Evolutionary conservation across 2,888 invertebrate species (phyloP), one percentile per base, ranked within the genome.

Genomic region (Acanthosepion esculentum): DNA sequence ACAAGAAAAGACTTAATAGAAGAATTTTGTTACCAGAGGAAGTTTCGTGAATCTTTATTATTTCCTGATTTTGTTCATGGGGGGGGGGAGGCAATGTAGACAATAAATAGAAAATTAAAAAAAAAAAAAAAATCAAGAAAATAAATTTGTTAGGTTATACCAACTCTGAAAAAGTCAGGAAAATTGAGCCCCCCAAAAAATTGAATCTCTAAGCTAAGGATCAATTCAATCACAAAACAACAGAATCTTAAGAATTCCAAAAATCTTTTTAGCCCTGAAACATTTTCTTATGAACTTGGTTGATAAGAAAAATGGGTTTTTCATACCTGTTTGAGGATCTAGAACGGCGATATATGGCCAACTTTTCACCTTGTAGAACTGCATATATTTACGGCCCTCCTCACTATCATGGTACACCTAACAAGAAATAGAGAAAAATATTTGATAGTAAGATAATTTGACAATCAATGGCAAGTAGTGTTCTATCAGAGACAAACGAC

Each of bases 311-410:
- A 33, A 78, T 78, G 18, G 7, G n/a, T 23, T 6, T 93, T 48
- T 6, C 93, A 53, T 94, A 92, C 98, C 98, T 93, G 98, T 98
- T 96, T 98, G 97, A 23, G 98, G 98, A 97, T 98, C 98, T 94
- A 98, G 97, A 15, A 98, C 97, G 95, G 98, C 98, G 95, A 98
- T 97, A 96, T 98, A 98, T 1, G 98, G 98, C 97, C 98, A 98
- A 94, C 97, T 97, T 33, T 97, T 97, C 94, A 98, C 98, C 95
- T 98, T 98, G 96, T 98, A 98, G 96, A 98, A 98, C 96, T 98
- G 98, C 95, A 98, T 98, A 96, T 98, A 98, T 55, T 98, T 98
- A 91, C 98, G 97, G 0, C 98, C 98, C 95, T 98, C 98, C 26
- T 97, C 97, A 95, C 98, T 98, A 96, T 98, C 98, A 95, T 97